Evolutionary conservation across 2,797 vertebrate genomes (phyloP), one percentile per base, ranked within the genome.

Genomic region (Heliangelus exortis): DNA sequence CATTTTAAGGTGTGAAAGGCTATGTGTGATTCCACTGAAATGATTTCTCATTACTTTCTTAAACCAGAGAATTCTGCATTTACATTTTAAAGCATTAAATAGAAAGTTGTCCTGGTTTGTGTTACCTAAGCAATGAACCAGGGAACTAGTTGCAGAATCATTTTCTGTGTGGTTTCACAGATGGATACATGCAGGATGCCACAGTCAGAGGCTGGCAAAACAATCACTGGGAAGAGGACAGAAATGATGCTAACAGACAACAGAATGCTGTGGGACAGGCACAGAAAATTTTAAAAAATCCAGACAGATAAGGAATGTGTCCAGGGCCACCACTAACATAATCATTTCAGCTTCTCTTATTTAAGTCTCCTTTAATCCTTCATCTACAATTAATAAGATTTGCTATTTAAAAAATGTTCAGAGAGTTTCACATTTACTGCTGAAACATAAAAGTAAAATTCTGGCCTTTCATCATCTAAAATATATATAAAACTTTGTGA

Each of bases 101-200:
- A 76, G 83, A 96, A 96, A 93, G 72, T 69, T 91, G 45, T 92
- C 91, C 85, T 97, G 87, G 91, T 93, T 97, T 87, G 31, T 97
- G 97, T 97, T 97, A 97, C 96, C 93, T 96, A 94, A 90, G 80
- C 95, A 95, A 94, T 96, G 95, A 97, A 97, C 92, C 90, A 93
- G 84, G 89, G 78, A 51, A 89, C 80, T 88, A 90, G 86, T 96
- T 97, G 93, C 91, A 97, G 96, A 96, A 97, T 97, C 81, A 96
- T 97, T 98, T 98, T 95, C 86, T 87, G 68, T 94, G 18, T 97
- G 94, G 98, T 98, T 98, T 98, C 97, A 97, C 97, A 95, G 87
- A 96, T 97, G 96, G 93, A 92, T 95, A 89, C 59, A 45, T 96
- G 93, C 91, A 92, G 87, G 93, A 95, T 87, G 50, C 93, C 77